Evolutionary conservation across 1,140 invertebrate species (phyloP), one percentile per base, ranked within the genome.

Genomic region (Bombus turneri): DNA sequence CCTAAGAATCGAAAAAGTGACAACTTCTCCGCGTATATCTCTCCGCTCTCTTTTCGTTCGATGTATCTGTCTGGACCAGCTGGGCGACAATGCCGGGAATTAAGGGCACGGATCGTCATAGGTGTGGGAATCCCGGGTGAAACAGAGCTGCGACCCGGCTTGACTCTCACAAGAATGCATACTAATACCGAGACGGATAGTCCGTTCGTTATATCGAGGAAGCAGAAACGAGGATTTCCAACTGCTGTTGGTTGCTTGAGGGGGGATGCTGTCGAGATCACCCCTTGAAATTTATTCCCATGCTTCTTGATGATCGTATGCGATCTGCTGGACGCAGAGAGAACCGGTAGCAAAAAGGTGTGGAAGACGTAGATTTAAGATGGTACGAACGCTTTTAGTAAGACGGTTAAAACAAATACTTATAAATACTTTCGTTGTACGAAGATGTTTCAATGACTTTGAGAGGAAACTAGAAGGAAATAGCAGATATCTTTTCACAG

Each of bases 41-140:
- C 22, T 78, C 62, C 76, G 69, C 64, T 88, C 72, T 31, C 43
- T 37, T 28, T 47, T 22, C 5, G 18, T 43, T 39, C 47, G 41
- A 39, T 62, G 71, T 90, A 81, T 90, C 87, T 90, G 88, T 90
- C 81, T 88, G 66, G 62, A 69, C 66, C 43, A 88, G 81, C 31
- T 83, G 82, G 80, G 74, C 88, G 90, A 93, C 91, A 92, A 92
- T 91, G 88, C 53, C 15, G 68, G 66, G 92, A 93, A 94, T 93
- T 92, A 93, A 91, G 91, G 87, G 74, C 82, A 39, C 15, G 5
- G 34, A 12, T 80, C 9, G 31, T 10, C 34, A 57, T 59, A 62
- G 73, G 74, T 93, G 89, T 94, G 88, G 90, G 92, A 93, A 92
- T 89, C 34, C 72, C 6, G 81, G 43, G 3, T 85, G 86, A 88